Conservation (phyloP, 1,140 invertebrate genomes). For the Tyrophagus putrescentiae region DNA sequence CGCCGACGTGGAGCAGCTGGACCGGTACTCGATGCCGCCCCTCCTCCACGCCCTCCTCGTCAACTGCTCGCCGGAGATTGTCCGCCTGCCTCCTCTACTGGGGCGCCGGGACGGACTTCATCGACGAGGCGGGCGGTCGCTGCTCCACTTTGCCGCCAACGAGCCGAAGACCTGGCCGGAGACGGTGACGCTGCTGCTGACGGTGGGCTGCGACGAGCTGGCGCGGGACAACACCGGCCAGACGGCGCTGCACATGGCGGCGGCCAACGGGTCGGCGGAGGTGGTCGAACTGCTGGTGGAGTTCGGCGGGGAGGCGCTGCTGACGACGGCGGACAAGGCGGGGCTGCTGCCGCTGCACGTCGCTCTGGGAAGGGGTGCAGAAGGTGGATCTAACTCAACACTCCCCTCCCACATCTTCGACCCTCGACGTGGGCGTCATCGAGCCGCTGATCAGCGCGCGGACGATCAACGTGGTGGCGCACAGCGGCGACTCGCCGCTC, state of each 20-base stretch:
- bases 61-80: slow-evolving; percentile 34
- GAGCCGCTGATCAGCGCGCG: not conserved
- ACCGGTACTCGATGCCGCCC: slow-evolving; percentile 31
- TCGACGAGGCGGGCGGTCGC: slow-evolving; percentile 81
- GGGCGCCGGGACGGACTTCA: slow-evolving; percentile 74
- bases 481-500: slow-evolving; percentile 86
- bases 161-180: slow-evolving; percentile 58
- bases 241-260: slow-evolving; percentile 68
- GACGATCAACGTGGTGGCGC: slow-evolving; percentile 65
- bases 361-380: too few species aligned
- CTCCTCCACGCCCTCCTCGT: slow-evolving; percentile 15
- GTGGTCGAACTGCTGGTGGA: slow-evolving; percentile 15
- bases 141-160: slow-evolving; percentile 51
- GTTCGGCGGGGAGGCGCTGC: slow-evolving; percentile 11
- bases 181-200: slow-evolving; percentile 70
- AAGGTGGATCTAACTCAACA: too few species aligned
- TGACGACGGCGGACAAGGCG: slow-evolving; percentile 13
- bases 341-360: slow-evolving; percentile 14
- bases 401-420: too few species aligned
- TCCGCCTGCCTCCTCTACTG: slow-evolving; percentile 64
- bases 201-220: slow-evolving; percentile 74
- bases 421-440: not conserved
- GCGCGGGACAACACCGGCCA: slow-evolving; percentile 65
- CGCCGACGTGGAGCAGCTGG: slow-evolving; percentile 68
- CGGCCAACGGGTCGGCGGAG: slow-evolving; percentile 47